These are phyloP conservation scores for Cyanoderma ruficeps DNA, from an alignment of 2,113 vertebrate species.

Conservation along the genomic window DNA sequence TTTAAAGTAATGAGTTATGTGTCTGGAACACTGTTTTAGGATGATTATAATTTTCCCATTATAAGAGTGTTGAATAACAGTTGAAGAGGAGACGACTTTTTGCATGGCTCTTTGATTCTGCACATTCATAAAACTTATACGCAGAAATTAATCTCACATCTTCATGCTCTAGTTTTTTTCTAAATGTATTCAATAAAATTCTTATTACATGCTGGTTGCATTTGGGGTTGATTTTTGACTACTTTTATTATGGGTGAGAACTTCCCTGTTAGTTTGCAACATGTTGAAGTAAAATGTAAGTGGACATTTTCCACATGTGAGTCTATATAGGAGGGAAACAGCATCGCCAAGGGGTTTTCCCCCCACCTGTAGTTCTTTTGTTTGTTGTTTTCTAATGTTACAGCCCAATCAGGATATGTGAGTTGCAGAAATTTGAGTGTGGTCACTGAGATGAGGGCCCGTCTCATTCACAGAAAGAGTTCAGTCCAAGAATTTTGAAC, in stretches of 20 bases:
- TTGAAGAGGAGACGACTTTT: not conserved
- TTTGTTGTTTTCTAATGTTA: not conserved
- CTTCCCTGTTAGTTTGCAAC: not conserved
- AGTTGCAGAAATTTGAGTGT: not conserved
- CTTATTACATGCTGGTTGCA: not conserved
- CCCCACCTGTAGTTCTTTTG: not conserved
- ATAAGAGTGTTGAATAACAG: not conserved
- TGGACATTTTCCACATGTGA: not conserved
- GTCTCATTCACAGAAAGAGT: not conserved
- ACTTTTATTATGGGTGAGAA: not conserved
- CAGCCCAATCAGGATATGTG: not conserved
- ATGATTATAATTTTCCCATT: not conserved
- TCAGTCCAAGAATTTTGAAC: not conserved
- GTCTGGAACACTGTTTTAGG: not conserved
- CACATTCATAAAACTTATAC: not conserved
- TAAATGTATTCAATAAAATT: slow-evolving; percentile 63
- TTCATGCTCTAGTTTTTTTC: slow-evolving; percentile 12
- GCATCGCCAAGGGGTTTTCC: accelerated
- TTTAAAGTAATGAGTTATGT: not conserved
- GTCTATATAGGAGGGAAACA: not conserved
- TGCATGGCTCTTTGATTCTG: slow-evolving; percentile 9
- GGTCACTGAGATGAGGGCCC: not conserved
- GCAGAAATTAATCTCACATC: slow-evolving; percentile 2
- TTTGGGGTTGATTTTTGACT: not conserved
- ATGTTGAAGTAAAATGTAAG: accelerated